Conservation (phyloP, 2,888 invertebrate species). For the Drosophila leonis region DNA sequence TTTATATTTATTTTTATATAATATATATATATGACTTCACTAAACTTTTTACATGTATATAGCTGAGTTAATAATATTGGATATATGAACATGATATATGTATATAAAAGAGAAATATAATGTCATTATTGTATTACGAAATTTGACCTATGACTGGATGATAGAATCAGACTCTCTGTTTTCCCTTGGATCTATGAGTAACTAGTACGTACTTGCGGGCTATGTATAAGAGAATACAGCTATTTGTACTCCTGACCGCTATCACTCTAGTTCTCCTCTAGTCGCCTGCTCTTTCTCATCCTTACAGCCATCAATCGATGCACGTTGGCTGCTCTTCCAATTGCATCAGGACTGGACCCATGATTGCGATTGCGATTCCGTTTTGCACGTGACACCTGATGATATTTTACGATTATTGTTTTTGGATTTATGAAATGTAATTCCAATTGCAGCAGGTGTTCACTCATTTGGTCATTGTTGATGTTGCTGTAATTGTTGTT, state of each 20-base stretch:
- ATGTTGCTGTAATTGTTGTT: constrained; percentile 17
- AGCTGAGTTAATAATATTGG: too few relatives aligned
- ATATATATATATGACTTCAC: too few relatives aligned
- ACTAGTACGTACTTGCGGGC: neutral
- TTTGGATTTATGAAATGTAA: constrained; percentile 79
- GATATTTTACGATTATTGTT: constrained; percentile 81
- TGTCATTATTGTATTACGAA: too few relatives aligned
- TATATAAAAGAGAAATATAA: too few relatives aligned
- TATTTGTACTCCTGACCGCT: neutral
- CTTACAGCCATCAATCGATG: constrained; percentile 32
- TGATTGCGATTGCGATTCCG: constrained; percentile 22
- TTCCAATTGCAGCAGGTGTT: constrained; percentile 68
- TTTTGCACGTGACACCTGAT: constrained; percentile 79
- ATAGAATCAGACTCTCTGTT: neutral
- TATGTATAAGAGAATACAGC: neutral
- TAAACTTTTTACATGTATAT: too few relatives aligned
- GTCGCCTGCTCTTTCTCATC: neutral
- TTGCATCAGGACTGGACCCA: constrained; percentile 29
- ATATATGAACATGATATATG: too few relatives aligned
- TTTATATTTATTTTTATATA: too few relatives aligned
- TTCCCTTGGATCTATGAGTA: neutral
- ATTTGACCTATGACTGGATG: neutral
- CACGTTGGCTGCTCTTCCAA: neutral
- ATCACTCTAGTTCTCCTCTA: neutral
- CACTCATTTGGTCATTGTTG: constrained; percentile 24